Base-by-base conservation (phyloP, 2,888 invertebrate genomes). In the Heliconius aoede region DNA sequence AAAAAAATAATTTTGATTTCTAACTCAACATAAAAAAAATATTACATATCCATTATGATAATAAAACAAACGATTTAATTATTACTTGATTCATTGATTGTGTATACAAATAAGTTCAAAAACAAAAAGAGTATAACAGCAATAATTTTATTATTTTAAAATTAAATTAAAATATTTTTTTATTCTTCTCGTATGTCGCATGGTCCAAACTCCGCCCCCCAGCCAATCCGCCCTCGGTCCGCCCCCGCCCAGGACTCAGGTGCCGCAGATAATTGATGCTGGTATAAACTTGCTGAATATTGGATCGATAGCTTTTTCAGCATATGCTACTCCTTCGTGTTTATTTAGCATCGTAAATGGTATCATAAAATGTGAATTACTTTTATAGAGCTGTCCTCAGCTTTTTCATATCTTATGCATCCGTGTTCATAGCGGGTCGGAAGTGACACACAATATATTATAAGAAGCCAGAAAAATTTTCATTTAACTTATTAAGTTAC, bases 211-310 rank as follows among this genome's bases (percentile, higher is more conserved):
- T 55, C 72, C 72, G 72, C 72, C 72, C 28, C 61, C 60, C 60
- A 60, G 60, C 72, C 72, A 72, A 72, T 72, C 72, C 72, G 26
- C 3, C 62, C 81, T 80, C 76, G 86, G 83, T 81, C 88, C 89
- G 87, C 90, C 91, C 90, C 90, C 58, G 90, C 88, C 85, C 81
- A 81, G 83, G 79, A 73, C 91, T 81, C 93, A 93, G 93, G 90
- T 93, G 93, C 85, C 80, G 82, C 72, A 80, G 84, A 85, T 88
- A 91, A 91, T 91, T 89, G 91, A 87, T 73, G 81, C 74, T 78
- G 77, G 82, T 83, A 85, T 85, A 84, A 81, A 80, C 84, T 79
- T 80, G 80, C 74, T 76, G 72, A 78, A 82, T 75, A 69, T 69
- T 78, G 80, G 82, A 82, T 84, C 81, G 78, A 83, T 83, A 82